Percentiles rank a stretch among this genome's conserved stretches.
These are phyloP conservation scores for Tinea semifulvella DNA, from an alignment of 2,888 invertebrate genomes.

Conservation along the genomic window DNA sequence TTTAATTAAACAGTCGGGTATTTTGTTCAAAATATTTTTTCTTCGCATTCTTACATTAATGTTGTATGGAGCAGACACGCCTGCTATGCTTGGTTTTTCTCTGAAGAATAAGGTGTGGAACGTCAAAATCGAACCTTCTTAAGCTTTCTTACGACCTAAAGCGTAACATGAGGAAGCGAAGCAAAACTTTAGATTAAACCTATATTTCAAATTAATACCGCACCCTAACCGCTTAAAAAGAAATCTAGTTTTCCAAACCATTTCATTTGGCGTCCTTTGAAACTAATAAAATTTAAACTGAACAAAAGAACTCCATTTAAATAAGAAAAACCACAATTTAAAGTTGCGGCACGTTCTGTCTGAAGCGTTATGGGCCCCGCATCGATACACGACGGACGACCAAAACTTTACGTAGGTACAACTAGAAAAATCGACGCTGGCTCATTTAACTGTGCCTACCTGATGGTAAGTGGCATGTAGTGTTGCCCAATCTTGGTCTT, in stretches of 20 bases:
- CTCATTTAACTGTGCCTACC: too few relatives aligned
- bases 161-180: neutral
- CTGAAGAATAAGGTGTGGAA: too few relatives aligned
- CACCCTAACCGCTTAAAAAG: slow-evolving; percentile 9
- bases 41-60: too few relatives aligned
- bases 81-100: too few relatives aligned
- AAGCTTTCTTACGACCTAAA: neutral
- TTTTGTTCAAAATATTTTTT: too few relatives aligned
- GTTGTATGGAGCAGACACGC: too few relatives aligned
- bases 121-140: too few relatives aligned
- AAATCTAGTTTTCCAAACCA: slow-evolving; percentile 15
- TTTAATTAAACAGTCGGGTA: too few relatives aligned
- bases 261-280: slow-evolving; percentile 8
- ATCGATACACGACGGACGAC: slow-evolving; percentile 12
- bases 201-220: slow-evolving; percentile 4
- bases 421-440: too few relatives aligned
- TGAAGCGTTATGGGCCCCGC: slow-evolving; percentile 11
- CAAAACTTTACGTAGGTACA: slow-evolving; percentile 2
- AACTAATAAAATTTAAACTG: slow-evolving; percentile 15
- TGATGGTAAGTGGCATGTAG: too few relatives aligned
- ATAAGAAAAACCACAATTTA: slow-evolving; percentile 14
- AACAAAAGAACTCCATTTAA: slow-evolving; percentile 14
- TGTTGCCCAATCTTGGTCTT: too few relatives aligned
- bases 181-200: slow-evolving; percentile 4
- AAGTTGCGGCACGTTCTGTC: slow-evolving; percentile 14